Percentiles rank a stretch among this genome's conserved stretches.
Evolutionary conservation across 2,113 vertebrate species (phyloP).

Genomic region (Sapayoa aenigma): DNA sequence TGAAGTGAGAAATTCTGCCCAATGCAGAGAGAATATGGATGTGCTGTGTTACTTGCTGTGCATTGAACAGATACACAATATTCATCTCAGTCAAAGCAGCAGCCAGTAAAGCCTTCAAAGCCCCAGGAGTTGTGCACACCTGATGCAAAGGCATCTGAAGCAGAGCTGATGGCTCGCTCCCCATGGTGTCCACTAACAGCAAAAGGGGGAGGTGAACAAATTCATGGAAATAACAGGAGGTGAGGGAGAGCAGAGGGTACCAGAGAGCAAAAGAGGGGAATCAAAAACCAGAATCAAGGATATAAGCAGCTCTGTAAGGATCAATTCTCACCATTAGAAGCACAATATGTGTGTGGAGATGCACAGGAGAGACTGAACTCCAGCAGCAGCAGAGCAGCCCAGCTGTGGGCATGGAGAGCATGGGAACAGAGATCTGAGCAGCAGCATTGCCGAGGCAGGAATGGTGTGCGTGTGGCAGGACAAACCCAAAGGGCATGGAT

Average conservation of each 20-base stretch:
- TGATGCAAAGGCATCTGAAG: not conserved
- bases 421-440: fast-evolving
- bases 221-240: not conserved
- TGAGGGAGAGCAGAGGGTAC: not conserved
- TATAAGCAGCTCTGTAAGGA: not conserved
- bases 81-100: constrained; percentile 11
- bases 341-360: not conserved
- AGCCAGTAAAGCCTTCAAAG: not conserved
- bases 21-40: constrained; percentile 25
- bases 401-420: not conserved
- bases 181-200: not conserved
- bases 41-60: not conserved
- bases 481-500: not conserved
- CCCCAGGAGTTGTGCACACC: not conserved
- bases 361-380: not conserved
- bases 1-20: constrained; percentile 13
- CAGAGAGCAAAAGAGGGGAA: not conserved
- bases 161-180: not conserved
- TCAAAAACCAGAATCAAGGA: not conserved
- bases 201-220: not conserved
- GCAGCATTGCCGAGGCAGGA: not conserved
- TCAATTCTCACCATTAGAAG: not conserved
- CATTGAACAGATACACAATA: not conserved
- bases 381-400: not conserved
- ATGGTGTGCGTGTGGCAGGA: not conserved